Percentiles rank a stretch among this genome's conserved stretches.
phyloP scores from a whole-genome alignment of 2,797 vertebrate species.

The Propithecus perrieri region DNA sequence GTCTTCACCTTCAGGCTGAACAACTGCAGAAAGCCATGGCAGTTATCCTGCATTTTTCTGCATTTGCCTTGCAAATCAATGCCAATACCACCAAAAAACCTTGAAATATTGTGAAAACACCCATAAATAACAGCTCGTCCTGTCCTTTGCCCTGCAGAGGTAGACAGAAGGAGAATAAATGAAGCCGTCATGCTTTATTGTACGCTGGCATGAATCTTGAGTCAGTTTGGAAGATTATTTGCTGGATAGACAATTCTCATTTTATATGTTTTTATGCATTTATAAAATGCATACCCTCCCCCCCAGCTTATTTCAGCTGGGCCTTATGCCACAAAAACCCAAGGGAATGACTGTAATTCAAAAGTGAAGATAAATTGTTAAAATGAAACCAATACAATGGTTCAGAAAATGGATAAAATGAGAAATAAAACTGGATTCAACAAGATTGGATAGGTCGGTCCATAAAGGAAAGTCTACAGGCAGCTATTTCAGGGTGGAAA shows the following conservation, averaged over 20 bases:
- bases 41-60: not conserved
- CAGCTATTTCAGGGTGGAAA: not conserved
- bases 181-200: slow-evolving; percentile 25
- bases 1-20: not conserved
- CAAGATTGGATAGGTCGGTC: not conserved
- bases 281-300: not conserved
- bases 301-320: slow-evolving; percentile 22
- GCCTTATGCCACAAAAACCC: slow-evolving; percentile 14
- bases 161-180: not conserved
- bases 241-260: slow-evolving; percentile 6
- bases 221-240: not conserved
- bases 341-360: not conserved
- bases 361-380: not conserved
- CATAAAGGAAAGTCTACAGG: not conserved
- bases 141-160: not conserved
- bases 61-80: slow-evolving; percentile 33
- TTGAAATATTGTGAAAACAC: not conserved
- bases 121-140: not conserved
- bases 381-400: not conserved
- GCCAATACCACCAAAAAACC: not conserved
- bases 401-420: not conserved
- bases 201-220: not conserved
- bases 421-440: not conserved
- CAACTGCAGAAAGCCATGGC: not conserved
- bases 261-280: slow-evolving; percentile 53